Conservation (phyloP, 1,140 invertebrate species). For the Paraescarpia echinospica region DNA sequence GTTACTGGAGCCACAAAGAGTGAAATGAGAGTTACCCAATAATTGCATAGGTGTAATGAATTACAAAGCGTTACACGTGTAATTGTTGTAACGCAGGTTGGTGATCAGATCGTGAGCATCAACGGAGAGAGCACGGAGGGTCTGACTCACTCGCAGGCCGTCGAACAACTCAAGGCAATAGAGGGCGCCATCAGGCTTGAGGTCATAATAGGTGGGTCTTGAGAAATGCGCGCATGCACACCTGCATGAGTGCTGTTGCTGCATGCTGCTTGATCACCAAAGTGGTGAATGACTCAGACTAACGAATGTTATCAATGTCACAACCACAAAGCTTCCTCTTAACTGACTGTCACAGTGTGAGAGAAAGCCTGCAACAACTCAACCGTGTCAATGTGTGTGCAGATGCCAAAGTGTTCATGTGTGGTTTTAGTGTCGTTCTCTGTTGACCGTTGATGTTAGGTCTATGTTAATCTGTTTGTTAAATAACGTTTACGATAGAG, state of each 20-base stretch:
- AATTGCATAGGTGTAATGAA: background rate
- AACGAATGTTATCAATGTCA: background rate
- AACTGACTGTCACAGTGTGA: no score
- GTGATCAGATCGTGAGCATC: constrained; percentile 53
- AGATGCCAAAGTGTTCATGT: no score
- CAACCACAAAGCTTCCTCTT: background rate
- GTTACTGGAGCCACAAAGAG: no score
- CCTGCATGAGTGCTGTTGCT: background rate
- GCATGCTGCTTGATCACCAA: background rate
- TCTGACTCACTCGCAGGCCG: constrained; percentile 50
- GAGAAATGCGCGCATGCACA: background rate
- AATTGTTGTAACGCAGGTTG: constrained; percentile 39
- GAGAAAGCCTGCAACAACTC: no score
- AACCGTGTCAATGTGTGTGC: no score
- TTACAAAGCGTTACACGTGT: background rate
- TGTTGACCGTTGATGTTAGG: background rate
- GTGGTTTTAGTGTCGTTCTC: background rate
- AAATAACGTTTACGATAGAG: background rate
- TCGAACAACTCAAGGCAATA: constrained; percentile 44
- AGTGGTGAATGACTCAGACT: background rate
- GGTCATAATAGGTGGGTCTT: constrained; percentile 42
- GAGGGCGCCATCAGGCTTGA: constrained; percentile 41
- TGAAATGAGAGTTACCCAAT: background rate
- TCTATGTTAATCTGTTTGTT: background rate
- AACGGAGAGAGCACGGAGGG: constrained; percentile 50